These are phyloP conservation scores for Sclerodermus sp. DNA, from an alignment of 2,888 invertebrate genomes.

Conservation along the genomic window DNA sequence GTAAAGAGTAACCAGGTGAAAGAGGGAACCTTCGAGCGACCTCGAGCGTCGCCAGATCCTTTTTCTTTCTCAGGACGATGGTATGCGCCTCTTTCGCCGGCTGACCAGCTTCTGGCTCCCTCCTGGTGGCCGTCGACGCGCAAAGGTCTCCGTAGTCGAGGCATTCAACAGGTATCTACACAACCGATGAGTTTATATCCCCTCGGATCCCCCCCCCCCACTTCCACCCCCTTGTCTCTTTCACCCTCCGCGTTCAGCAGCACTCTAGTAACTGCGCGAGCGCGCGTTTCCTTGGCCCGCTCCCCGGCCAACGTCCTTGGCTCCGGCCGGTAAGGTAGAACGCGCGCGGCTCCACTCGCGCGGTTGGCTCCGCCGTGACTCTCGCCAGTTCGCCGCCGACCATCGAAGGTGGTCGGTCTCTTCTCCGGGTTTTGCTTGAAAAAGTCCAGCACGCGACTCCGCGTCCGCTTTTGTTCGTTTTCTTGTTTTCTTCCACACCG, in stretches of 20 bases:
- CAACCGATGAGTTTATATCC: conserved; percentile 21
- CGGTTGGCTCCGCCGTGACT: too few species aligned
- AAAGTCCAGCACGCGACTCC: too few species aligned
- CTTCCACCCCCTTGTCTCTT: too few species aligned
- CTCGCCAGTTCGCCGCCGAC: conserved; percentile 21
- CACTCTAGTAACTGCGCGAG: too few species aligned
- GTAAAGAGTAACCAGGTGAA: background rate
- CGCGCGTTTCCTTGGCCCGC: conserved; percentile 6
- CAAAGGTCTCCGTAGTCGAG: background rate
- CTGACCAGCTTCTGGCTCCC: background rate
- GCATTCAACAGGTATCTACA: conserved; percentile 25
- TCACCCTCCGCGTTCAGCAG: too few species aligned
- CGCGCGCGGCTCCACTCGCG: conserved; percentile 3
- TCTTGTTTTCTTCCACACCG: background rate
- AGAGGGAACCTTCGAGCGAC: background rate
- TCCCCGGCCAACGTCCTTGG: conserved; percentile 12
- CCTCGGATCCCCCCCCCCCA: conserved; percentile 2
- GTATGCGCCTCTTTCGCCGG: too few species aligned
- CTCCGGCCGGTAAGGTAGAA: conserved; percentile 10
- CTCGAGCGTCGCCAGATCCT: background rate
- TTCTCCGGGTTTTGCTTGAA: background rate
- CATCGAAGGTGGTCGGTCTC: conserved; percentile 20
- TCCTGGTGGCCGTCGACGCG: background rate
- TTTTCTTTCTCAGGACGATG: too few species aligned
- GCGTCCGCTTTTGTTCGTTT: too few species aligned